These are phyloP conservation scores for Homarus gammarus DNA, from an alignment of 2,888 invertebrate genomes.

Conservation along the genomic window DNA sequence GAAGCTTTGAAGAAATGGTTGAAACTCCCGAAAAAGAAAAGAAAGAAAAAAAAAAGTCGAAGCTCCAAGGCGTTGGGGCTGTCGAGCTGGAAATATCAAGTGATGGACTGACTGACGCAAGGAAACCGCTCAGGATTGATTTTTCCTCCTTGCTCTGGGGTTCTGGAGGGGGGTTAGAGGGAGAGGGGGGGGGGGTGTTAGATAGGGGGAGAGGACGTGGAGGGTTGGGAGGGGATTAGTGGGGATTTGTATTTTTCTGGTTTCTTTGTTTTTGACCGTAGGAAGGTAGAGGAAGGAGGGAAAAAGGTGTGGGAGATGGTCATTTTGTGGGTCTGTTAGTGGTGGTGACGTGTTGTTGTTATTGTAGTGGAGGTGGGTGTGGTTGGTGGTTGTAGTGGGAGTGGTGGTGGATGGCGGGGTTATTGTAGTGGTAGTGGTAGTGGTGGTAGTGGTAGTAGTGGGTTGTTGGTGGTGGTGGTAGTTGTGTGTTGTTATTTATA, in stretches of 20 bases:
- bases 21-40: neutral
- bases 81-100: constrained; percentile 68
- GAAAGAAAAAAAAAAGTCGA: constrained; percentile 23
- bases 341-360: too few species aligned
- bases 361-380: neutral
- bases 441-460: too few species aligned
- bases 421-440: too few species aligned
- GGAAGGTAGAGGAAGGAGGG: neutral
- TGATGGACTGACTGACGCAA: constrained; percentile 68
- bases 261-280: constrained; percentile 29
- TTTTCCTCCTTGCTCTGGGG: constrained; percentile 55
- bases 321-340: too few species aligned
- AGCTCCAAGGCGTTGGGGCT: constrained; percentile 59
- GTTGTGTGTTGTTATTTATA: too few species aligned
- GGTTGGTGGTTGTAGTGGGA: neutral
- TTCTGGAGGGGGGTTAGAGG: neutral
- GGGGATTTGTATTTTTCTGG: constrained; percentile 32
- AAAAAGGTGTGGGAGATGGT: too few species aligned
- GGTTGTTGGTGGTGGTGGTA: too few species aligned
- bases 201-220: neutral
- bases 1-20: neutral
- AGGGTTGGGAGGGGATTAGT: neutral
- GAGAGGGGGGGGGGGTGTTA: neutral
- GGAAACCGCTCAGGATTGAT: constrained; percentile 67
- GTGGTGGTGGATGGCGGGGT: neutral